Evolutionary conservation across 1,140 invertebrate genomes (phyloP).

Genomic region (Ips typographus): DNA sequence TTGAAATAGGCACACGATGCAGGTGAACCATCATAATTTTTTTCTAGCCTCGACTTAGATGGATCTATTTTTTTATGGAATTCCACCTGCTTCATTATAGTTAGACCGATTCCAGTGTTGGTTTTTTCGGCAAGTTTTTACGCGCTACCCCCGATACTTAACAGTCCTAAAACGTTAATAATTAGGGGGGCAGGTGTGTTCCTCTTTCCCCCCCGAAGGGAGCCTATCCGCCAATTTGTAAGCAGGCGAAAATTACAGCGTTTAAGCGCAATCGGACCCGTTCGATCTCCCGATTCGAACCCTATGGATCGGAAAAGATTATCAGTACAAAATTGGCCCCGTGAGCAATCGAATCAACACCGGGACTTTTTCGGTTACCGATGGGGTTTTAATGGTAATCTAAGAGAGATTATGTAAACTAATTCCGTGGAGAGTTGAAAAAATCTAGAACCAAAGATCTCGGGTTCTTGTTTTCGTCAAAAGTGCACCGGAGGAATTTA

Average conservation of each 20-base stretch:
- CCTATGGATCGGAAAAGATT: constrained; percentile 27
- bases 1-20: constrained; percentile 15
- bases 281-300: constrained; percentile 20
- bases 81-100: constrained; percentile 23
- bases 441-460: constrained; percentile 6
- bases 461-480: constrained; percentile 45
- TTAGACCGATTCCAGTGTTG: no score
- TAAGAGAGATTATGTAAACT: constrained; percentile 5
- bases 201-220: background rate
- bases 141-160: no score
- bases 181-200: no score
- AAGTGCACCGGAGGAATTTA: constrained; percentile 48
- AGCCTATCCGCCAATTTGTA: constrained; percentile 26
- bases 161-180: no score
- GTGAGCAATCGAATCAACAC: constrained; percentile 14
- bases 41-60: constrained; percentile 22
- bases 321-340: constrained; percentile 16
- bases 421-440: constrained; percentile 4
- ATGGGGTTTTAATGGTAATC: constrained; percentile 29
- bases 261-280: constrained; percentile 9
- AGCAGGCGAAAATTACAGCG: constrained; percentile 26
- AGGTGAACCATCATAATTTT: constrained; percentile 22
- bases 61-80: constrained; percentile 24
- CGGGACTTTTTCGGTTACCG: constrained; percentile 16
- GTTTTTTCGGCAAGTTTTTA: background rate